Evolutionary conservation across 2,797 vertebrate species (phyloP).

Genomic region (Anas georgica): DNA sequence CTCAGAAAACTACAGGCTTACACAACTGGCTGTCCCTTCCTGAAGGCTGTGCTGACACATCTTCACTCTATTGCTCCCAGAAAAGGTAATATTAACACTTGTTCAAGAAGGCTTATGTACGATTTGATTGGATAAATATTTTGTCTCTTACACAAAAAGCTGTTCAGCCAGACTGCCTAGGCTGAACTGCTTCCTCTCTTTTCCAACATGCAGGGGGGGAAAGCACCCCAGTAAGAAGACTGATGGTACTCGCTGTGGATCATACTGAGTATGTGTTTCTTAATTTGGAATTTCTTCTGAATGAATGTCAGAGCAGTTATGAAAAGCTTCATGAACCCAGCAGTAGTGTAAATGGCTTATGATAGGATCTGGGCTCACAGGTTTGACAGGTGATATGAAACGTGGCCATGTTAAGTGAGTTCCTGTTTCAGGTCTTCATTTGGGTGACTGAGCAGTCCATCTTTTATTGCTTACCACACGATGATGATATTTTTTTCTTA

Average conservation of each 20-base stretch:
- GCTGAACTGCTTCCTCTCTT: not conserved
- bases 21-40: not conserved
- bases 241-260: not conserved
- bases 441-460: not conserved
- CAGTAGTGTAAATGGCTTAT: no score
- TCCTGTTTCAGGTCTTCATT: not conserved
- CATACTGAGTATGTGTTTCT: not conserved
- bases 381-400: not conserved
- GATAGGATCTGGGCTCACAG: not conserved
- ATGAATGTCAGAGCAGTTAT: not conserved
- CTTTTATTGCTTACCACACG: not conserved
- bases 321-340: not conserved
- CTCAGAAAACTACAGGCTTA: not conserved
- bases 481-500: not conserved
- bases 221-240: not conserved
- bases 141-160: not conserved
- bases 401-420: not conserved
- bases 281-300: not conserved
- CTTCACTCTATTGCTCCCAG: no score
- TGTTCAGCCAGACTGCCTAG: not conserved
- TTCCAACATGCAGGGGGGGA: not conserved
- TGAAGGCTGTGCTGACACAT: not conserved
- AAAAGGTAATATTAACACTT: not conserved
- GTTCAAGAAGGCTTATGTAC: not conserved
- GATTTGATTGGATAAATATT: no score